These are phyloP conservation scores for Beris morrisii DNA, from an alignment of 2,888 invertebrate genomes.

Conservation along the genomic window DNA sequence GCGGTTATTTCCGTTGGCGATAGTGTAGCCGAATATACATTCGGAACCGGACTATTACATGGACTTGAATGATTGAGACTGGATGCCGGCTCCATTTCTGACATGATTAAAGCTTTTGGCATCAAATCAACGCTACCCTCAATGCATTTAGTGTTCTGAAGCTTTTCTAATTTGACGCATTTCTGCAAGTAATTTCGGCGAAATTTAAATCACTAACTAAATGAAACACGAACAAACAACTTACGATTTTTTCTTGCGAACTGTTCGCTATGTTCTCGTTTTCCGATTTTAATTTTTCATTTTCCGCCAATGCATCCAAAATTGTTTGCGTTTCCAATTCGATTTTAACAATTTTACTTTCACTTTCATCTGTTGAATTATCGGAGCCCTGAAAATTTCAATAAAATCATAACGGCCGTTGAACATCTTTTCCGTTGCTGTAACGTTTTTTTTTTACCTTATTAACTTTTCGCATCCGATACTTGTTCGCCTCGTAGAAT, in stretches of 20 bases:
- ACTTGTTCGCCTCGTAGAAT: conserved; percentile 23
- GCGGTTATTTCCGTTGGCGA: neutral
- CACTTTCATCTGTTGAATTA: neutral
- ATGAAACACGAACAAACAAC: neutral
- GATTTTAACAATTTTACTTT: conserved; percentile 20
- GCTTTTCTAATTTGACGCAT: conserved; percentile 12
- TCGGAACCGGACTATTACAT: no score
- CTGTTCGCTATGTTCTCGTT: neutral
- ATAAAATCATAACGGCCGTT: neutral
- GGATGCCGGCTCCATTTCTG: no score
- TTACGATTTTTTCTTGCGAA: conserved; percentile 18
- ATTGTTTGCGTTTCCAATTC: conserved; percentile 18
- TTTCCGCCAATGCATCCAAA: conserved; percentile 8
- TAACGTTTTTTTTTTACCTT: neutral
- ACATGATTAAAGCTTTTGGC: no score
- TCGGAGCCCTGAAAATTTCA: neutral
- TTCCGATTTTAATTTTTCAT: neutral
- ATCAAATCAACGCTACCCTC: no score
- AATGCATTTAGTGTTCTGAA: conserved; percentile 3
- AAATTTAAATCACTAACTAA: neutral
- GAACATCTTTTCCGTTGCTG: neutral
- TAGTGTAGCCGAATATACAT: no score
- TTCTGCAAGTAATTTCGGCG: conserved; percentile 12
- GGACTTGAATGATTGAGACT: no score
- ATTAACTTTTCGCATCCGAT: conserved; percentile 12